Conservation (phyloP, 1,140 invertebrate species). For the Drosophila neocordata region DNA sequence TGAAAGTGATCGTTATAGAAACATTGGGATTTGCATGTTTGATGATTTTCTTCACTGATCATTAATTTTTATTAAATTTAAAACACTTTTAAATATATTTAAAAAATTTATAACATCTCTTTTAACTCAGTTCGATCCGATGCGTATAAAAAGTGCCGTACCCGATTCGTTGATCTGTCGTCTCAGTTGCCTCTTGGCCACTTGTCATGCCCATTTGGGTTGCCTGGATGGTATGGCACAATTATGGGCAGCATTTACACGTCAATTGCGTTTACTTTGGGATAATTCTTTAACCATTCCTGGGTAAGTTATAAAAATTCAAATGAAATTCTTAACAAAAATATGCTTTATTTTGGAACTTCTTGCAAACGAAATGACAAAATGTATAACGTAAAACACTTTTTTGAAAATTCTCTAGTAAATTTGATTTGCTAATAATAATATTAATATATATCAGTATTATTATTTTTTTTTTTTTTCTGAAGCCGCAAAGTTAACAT, state of each 20-base stretch:
- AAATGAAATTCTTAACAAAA: conserved; percentile 59
- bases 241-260: conserved; percentile 95
- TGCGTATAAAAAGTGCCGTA: conserved; percentile 74
- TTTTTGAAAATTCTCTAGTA: conserved; percentile 53
- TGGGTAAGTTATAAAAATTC: conserved; percentile 87
- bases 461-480: conserved; percentile 32
- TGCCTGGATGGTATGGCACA: conserved; percentile 92
- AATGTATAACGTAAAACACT: conserved; percentile 34
- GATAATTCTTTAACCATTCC: conserved; percentile 91
- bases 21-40: too few species aligned
- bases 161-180: conserved; percentile 92
- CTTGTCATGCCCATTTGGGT: conserved; percentile 91
- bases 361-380: conserved; percentile 47
- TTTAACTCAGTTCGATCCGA: conserved; percentile 64
- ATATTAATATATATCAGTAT: conserved; percentile 4
- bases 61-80: too few species aligned
- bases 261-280: conserved; percentile 95
- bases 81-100: too few species aligned
- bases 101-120: too few species aligned
- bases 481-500: conserved; percentile 75
- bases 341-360: conserved; percentile 75
- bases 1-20: too few species aligned
- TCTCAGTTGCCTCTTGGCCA: conserved; percentile 90
- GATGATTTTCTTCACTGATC: too few species aligned
- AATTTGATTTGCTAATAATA: conserved; percentile 44